Conservation (phyloP, 2,113 vertebrate genomes). For the Thryonomys swinderianus region DNA sequence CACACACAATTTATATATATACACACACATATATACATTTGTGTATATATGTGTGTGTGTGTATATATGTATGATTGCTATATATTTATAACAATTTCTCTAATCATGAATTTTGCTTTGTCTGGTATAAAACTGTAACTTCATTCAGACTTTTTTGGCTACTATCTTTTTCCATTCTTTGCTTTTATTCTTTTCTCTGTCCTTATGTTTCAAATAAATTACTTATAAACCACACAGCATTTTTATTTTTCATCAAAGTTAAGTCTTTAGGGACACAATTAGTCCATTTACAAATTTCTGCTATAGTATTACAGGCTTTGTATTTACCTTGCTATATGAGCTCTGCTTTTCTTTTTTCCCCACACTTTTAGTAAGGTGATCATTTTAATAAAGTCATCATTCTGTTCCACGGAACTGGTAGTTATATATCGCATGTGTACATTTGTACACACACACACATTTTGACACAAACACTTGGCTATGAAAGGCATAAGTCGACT, state of each 20-base stretch:
- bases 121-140: neutral
- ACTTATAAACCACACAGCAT: neutral
- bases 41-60: no score
- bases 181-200: constrained; percentile 49
- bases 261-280: neutral
- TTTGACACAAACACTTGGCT: constrained; percentile 47
- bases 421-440: neutral
- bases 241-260: neutral
- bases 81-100: neutral
- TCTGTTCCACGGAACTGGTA: neutral
- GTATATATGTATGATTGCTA: neutral
- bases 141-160: neutral
- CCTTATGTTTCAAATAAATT: neutral
- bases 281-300: constrained; percentile 17
- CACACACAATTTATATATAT: no score
- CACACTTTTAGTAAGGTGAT: neutral
- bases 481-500: neutral
- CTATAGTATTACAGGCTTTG: neutral
- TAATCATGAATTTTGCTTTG: constrained; percentile 11
- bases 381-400: neutral
- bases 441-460: neutral
- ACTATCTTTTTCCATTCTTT: neutral
- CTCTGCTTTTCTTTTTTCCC: neutral
- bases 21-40: no score
- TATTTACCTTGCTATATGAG: neutral